Conservation (phyloP, 2,797 vertebrate genomes). For the Acipenser transmontanus region DNA sequence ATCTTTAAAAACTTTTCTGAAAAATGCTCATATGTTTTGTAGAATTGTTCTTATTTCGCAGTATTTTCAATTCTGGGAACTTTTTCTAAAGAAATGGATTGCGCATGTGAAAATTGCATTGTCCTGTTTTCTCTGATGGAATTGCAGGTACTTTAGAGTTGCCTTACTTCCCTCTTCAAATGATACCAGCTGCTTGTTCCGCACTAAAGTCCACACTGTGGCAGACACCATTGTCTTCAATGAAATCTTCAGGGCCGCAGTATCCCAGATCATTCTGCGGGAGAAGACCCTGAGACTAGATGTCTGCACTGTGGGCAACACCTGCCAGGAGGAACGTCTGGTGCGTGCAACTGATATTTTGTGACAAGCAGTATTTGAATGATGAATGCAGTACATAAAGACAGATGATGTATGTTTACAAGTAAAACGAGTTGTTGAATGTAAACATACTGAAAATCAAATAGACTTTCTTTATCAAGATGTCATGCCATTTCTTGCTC, state of each 20-base stretch:
- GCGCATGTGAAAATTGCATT: too few relatives aligned
- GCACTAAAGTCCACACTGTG: conserved; percentile 61
- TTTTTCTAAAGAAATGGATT: too few relatives aligned
- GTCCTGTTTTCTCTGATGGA: too few relatives aligned
- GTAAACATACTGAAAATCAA: too few relatives aligned
- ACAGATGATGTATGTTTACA: too few relatives aligned
- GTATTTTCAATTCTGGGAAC: too few relatives aligned
- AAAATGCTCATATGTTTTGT: too few relatives aligned
- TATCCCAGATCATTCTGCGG: conserved; percentile 47
- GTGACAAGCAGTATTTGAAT: neutral
- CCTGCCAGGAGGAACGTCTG: conserved; percentile 58
- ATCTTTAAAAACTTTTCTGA: too few relatives aligned
- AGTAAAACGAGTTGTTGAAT: too few relatives aligned
- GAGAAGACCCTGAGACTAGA: conserved; percentile 66
- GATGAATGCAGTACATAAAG: neutral
- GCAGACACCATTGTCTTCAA: conserved; percentile 48
- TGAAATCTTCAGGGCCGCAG: conserved; percentile 58
- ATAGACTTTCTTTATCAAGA: too few relatives aligned
- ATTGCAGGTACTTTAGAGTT: conserved; percentile 59
- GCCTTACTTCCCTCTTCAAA: conserved; percentile 63
- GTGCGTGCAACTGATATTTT: conserved; percentile 37
- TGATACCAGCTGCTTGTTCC: conserved; percentile 65
- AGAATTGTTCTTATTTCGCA: too few relatives aligned
- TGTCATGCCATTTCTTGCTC: too few relatives aligned
- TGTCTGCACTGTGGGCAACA: conserved; percentile 51